Base-by-base conservation (phyloP, 2,113 vertebrate species). In the Monopterus albus region DNA sequence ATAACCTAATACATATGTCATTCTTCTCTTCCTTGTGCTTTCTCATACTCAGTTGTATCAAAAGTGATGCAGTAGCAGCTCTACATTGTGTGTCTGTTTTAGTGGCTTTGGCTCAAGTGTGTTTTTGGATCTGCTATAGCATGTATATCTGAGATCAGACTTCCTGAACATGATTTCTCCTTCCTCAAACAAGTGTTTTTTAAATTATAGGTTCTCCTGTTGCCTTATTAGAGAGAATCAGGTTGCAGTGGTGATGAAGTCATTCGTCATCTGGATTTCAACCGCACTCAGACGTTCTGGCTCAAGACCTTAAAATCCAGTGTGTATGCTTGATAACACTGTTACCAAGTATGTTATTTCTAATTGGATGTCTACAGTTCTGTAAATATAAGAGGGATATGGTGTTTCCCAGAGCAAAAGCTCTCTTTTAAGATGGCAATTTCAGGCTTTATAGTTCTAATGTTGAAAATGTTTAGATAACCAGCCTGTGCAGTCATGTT, bases 151-250 rank as follows among this genome's bases (percentile, higher is more conserved):
- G 82, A 86, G 77, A 83, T 87, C 52, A 46, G 65, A 87, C 83
- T 89, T 91, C 86, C 89, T 85, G 39, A 57, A 86, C 91, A 90
- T 66, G 60, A 85, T 83, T 91, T 90, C 65, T 84, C 72, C 73
- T 83, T 86, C 72, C 70, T 75, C 57, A 80, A 79, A 42, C 78
- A 87, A 72, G 33, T 83, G 64, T 89, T 84, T 69, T 72, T 64
- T 69, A 20, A 88, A 89, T 89, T 88, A 75, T 87, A 91, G 90
- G 73, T 69, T 93, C 91, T 94, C 90, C 35, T 75, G 85, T 93
- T 92, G 72, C 93, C 88, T 87, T 92, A 88, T 83, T 89, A 77
- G 79, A 79, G 75, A 75, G 91, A 91, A 67, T 92, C 86, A 12
- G 75, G 86, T 92, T 92, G 75, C 92, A 55, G 63, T 49, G 65